Conservation (phyloP, 2,797 vertebrate species). For the Ctenopoma multispine region DNA sequence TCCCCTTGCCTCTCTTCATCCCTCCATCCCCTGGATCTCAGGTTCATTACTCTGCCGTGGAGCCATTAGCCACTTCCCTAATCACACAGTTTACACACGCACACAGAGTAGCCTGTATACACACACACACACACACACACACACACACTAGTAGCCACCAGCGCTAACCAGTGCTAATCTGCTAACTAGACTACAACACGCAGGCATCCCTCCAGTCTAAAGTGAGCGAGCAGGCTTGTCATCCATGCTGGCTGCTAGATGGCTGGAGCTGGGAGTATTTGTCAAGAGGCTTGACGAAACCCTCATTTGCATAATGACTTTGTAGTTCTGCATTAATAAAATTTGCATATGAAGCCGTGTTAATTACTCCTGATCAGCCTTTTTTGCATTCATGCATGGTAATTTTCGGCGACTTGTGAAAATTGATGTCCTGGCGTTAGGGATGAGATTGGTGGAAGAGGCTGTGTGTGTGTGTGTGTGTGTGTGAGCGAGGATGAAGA, state of each 20-base stretch:
- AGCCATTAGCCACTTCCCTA: slow-evolving; percentile 89
- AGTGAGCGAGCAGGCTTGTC: slow-evolving; percentile 90
- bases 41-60: slow-evolving; percentile 98
- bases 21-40: slow-evolving; percentile 89
- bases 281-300: slow-evolving; percentile 99
- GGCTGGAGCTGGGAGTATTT: slow-evolving; percentile 98
- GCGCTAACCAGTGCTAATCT: slow-evolving; percentile 75
- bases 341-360: slow-evolving; percentile 99
- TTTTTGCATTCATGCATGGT: slow-evolving; percentile 99
- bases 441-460: slow-evolving; percentile 81
- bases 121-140: slow-evolving; percentile 60
- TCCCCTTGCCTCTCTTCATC: slow-evolving; percentile 9
- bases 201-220: slow-evolving; percentile 84
- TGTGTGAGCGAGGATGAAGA: slow-evolving; percentile 25
- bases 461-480: slow-evolving; percentile 53
- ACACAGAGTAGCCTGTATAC: slow-evolving; percentile 58
- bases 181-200: slow-evolving; percentile 65
- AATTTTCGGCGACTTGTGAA: slow-evolving; percentile 99
- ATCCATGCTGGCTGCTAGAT: slow-evolving; percentile 80
- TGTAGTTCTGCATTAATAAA: slow-evolving; percentile 99
- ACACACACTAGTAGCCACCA: slow-evolving; percentile 74
- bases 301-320: slow-evolving; percentile 99
- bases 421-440: slow-evolving; percentile 98
- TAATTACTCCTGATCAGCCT: slow-evolving; percentile 99
- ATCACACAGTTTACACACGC: slow-evolving; percentile 81